Conservation (phyloP, 2,113 vertebrate species). For the Chitala chitala region DNA sequence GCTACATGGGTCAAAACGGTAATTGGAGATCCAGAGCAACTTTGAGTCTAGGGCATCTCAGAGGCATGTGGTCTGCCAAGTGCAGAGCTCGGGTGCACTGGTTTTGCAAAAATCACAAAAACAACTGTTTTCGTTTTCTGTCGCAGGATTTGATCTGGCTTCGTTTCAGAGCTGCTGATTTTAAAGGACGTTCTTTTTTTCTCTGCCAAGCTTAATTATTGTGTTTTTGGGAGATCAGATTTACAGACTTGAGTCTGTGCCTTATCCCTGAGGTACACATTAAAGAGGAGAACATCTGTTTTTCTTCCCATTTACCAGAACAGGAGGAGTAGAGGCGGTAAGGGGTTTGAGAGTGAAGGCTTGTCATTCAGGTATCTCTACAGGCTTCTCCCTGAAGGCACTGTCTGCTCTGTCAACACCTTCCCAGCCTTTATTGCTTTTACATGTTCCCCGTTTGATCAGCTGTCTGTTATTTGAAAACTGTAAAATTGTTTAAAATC, state of each 20-base stretch:
- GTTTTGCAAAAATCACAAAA: neutral
- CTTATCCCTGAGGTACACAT: constrained; percentile 2
- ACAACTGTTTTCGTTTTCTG: neutral
- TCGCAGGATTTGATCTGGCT: neutral
- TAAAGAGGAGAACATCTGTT: constrained; percentile 23
- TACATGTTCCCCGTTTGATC: neutral
- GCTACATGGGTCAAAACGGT: neutral
- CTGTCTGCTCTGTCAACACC: too few relatives aligned
- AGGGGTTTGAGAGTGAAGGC: neutral
- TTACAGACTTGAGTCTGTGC: constrained; percentile 9
- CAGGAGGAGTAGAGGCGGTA: neutral
- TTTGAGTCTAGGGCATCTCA: constrained; percentile 11
- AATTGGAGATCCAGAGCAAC: neutral
- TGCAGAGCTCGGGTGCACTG: neutral
- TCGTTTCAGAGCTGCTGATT: neutral
- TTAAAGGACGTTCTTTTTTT: neutral
- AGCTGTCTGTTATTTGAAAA: neutral
- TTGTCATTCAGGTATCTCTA: neutral
- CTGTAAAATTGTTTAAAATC: neutral
- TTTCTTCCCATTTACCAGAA: neutral
- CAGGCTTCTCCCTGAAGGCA: too few relatives aligned
- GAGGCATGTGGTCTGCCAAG: neutral
- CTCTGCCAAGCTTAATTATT: neutral
- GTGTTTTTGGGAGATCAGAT: constrained; percentile 15
- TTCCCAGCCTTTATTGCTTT: too few relatives aligned